Evolutionary conservation across 2,113 vertebrate genomes (phyloP).

Genomic region (Romanogobio albipinnatus): DNA sequence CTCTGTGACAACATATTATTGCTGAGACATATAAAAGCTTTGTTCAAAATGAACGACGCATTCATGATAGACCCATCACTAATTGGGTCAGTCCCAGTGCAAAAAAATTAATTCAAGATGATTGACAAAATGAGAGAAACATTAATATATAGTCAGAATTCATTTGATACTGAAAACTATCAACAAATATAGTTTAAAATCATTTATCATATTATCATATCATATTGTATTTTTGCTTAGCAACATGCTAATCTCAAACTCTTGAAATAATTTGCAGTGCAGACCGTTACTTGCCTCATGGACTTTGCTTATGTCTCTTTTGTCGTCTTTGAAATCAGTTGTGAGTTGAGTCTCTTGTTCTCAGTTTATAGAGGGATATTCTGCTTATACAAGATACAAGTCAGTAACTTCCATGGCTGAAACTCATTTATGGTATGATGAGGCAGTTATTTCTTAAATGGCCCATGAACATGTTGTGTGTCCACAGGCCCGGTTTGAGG

Average conservation of each 20-base stretch:
- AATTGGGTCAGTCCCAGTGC: neutral
- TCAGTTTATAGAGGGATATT: neutral
- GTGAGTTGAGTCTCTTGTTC: neutral
- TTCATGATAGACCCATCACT: too few relatives aligned
- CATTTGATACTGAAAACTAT: neutral
- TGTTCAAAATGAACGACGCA: too few relatives aligned
- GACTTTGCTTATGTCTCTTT: neutral
- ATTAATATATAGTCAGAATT: too few relatives aligned
- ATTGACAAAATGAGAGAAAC: neutral
- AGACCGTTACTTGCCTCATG: too few relatives aligned
- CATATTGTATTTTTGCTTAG: neutral
- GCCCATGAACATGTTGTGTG: neutral
- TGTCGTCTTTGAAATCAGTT: neutral
- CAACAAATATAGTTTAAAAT: neutral
- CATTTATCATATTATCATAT: too few relatives aligned
- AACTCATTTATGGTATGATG: neutral
- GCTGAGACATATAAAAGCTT: too few relatives aligned
- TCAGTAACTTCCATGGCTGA: neutral
- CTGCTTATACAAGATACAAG: neutral
- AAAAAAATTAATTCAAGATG: neutral
- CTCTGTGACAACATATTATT: too few relatives aligned
- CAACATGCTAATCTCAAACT: neutral
- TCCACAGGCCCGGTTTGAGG: constrained; percentile 89
- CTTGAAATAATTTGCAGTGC: neutral
- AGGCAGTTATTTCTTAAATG: neutral